Evolutionary conservation across 2,888 invertebrate species (phyloP).

Genomic region (Metopia argyrocephala): DNA sequence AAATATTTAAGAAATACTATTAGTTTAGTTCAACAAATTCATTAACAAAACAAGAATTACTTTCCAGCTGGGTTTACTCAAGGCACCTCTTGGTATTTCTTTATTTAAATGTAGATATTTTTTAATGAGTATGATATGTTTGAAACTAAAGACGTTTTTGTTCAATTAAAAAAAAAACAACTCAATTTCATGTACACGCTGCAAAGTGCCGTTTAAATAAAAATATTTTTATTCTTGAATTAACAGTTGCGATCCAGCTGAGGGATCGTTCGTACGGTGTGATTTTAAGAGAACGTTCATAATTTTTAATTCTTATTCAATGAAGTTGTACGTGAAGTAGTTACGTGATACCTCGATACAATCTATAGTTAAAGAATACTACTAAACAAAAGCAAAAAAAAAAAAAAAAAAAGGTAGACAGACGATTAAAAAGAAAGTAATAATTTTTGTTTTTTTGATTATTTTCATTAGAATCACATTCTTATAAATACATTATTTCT

Average conservation of each 20-base stretch:
- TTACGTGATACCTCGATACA: slow-evolving; percentile 10
- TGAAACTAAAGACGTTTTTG: slow-evolving; percentile 53
- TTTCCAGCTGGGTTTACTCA: too few relatives aligned
- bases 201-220: slow-evolving; percentile 46
- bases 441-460: too few relatives aligned
- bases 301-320: neutral
- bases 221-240: slow-evolving; percentile 45
- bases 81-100: too few relatives aligned
- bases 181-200: slow-evolving; percentile 45
- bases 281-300: slow-evolving; percentile 13
- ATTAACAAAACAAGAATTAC: too few relatives aligned
- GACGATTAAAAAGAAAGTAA: neutral
- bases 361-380: neutral
- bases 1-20: too few relatives aligned
- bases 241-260: slow-evolving; percentile 55
- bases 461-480: too few relatives aligned
- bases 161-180: slow-evolving; percentile 52
- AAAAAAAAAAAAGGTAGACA: neutral
- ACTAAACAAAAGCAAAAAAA: neutral
- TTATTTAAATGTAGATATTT: too few relatives aligned
- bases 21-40: too few relatives aligned
- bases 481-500: too few relatives aligned
- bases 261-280: slow-evolving; percentile 55
- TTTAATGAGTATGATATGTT: slow-evolving; percentile 31
- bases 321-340: slow-evolving; percentile 9